phyloP scores from a whole-genome alignment of 53 echinoderm and acorn worm genomes.

The Holothuria leucospilota region DNA sequence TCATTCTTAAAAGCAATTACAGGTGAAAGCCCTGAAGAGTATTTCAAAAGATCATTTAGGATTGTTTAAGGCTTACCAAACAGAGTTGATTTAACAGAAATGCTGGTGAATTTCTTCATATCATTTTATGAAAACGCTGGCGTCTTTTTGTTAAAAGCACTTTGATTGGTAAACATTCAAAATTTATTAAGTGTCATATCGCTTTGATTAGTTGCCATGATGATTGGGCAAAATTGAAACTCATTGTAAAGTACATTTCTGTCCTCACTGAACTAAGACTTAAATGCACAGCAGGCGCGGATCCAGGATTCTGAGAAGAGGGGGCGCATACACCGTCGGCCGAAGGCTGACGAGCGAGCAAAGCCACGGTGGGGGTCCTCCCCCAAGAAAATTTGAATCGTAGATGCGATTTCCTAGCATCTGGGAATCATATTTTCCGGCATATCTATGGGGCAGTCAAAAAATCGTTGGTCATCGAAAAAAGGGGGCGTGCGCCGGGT shows the following conservation, averaged over 20 bases:
- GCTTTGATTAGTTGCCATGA: background rate
- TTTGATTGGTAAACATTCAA: constrained; percentile 17
- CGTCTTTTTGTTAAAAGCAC: constrained; percentile 7
- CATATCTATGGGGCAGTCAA: no score
- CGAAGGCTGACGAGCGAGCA: no score
- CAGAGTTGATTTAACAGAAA: background rate
- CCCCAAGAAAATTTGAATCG: no score
- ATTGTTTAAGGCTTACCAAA: background rate
- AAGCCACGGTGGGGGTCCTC: no score
- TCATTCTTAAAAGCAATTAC: background rate
- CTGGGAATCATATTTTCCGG: no score
- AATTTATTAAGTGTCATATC: background rate
- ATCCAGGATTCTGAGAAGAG: background rate
- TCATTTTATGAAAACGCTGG: constrained; percentile 23
- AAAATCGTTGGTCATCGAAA: no score
- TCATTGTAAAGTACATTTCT: background rate
- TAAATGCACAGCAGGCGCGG: background rate
- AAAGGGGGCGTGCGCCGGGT: no score
- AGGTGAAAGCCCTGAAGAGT: background rate
- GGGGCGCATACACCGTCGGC: no score
- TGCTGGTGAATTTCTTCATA: background rate
- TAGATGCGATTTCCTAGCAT: no score
- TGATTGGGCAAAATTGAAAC: background rate
- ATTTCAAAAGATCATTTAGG: background rate
- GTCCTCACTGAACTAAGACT: background rate